These are phyloP conservation scores for Druon quercuslanigerum DNA, from an alignment of 1,140 invertebrate species.

Conservation along the genomic window DNA sequence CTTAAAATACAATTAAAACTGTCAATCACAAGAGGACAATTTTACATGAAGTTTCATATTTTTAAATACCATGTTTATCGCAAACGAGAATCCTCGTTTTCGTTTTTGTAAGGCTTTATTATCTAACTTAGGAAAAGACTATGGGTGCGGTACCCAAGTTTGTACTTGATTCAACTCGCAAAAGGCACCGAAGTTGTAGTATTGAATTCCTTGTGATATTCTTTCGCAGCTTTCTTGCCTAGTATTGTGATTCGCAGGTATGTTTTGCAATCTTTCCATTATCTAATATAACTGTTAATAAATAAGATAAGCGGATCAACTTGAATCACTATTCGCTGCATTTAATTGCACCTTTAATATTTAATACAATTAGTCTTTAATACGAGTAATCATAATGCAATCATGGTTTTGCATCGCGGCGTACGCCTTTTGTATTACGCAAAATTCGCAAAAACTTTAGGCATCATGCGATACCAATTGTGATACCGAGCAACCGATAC, in stretches of 20 bases:
- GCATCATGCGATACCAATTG: conserved; percentile 27
- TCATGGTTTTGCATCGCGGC: background rate
- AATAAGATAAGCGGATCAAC: background rate
- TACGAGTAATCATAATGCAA: background rate
- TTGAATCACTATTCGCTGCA: background rate
- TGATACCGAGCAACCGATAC: conserved; percentile 4
- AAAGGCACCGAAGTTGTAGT: background rate
- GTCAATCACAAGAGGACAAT: background rate
- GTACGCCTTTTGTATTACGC: conserved; percentile 21
- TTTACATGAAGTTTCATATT: conserved; percentile 23
- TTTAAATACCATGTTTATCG: conserved; percentile 3
- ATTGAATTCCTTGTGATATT: conserved; percentile 1
- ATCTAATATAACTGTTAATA: background rate
- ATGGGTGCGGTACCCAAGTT: background rate
- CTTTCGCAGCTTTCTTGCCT: background rate
- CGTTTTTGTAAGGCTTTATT: background rate
- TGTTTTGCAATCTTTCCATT: conserved; percentile 9
- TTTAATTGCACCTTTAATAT: conserved; percentile 10
- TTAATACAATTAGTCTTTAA: background rate
- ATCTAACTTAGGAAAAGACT: background rate
- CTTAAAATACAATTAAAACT: background rate
- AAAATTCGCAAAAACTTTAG: background rate
- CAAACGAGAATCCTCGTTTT: background rate
- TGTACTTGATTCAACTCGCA: background rate
- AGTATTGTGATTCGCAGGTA: background rate